These are phyloP conservation scores for Seriola quinqueradiata DNA, from an alignment of 2,113 vertebrate genomes.

Conservation along the genomic window DNA sequence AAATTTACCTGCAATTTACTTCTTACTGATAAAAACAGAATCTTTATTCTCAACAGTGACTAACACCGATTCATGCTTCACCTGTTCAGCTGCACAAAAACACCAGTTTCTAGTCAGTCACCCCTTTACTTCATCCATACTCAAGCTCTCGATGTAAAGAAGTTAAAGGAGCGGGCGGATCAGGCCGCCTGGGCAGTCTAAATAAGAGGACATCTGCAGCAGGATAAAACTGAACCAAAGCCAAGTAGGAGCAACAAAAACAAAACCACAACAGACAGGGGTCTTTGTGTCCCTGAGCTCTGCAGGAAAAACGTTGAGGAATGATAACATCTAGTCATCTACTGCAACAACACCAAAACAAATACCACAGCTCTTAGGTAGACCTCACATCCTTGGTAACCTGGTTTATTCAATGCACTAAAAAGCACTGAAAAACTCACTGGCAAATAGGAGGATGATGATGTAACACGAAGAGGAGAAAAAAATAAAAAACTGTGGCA, in stretches of 20 bases:
- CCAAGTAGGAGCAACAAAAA: neutral
- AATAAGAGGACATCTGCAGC: neutral
- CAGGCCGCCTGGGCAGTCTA: neutral
- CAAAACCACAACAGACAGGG: constrained; percentile 9
- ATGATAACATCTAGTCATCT: constrained; percentile 23
- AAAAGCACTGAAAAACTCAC: neutral
- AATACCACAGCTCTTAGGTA: constrained; percentile 35
- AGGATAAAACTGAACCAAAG: neutral
- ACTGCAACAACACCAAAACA: constrained; percentile 12
- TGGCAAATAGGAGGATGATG: neutral
- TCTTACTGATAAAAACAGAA: neutral
- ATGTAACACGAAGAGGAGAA: neutral
- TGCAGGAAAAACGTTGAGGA: constrained; percentile 10
- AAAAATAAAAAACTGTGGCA: neutral
- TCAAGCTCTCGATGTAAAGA: neutral
- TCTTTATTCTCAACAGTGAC: neutral
- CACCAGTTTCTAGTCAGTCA: neutral
- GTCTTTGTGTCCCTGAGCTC: constrained; percentile 21
- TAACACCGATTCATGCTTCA: neutral
- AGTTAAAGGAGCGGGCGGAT: neutral
- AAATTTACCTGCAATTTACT: neutral
- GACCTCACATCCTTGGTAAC: constrained; percentile 33
- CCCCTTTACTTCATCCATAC: neutral
- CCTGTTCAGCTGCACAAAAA: neutral
- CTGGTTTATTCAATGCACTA: constrained; percentile 9